Percentiles rank a stretch among this genome's conserved stretches.
Evolutionary conservation across 2,113 vertebrate species (phyloP).

Genomic region (Ia io): DNA sequence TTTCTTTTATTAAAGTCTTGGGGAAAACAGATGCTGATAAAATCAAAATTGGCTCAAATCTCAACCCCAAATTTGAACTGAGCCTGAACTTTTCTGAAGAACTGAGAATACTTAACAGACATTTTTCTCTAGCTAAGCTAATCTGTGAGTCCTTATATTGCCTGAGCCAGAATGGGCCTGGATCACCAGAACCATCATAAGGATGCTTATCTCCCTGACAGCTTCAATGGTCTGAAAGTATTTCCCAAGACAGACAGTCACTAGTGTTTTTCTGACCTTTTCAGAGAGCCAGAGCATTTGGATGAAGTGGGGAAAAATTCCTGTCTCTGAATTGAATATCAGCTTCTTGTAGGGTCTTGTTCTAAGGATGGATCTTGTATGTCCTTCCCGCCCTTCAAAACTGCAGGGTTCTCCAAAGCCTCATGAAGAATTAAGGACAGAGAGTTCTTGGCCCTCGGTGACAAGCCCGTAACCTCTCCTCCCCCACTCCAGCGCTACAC

Average conservation of each 20-base stretch:
- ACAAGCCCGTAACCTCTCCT: background rate
- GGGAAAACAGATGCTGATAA: constrained; percentile 34
- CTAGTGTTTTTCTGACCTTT: constrained; percentile 44
- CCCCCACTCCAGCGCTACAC: background rate
- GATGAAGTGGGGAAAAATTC: constrained; percentile 2
- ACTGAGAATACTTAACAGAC: background rate
- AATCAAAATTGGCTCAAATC: constrained; percentile 18
- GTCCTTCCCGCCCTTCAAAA: background rate
- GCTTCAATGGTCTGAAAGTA: background rate
- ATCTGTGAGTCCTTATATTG: background rate
- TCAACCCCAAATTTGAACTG: constrained; percentile 39
- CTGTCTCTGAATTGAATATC: background rate
- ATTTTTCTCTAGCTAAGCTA: background rate
- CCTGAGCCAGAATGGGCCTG: background rate
- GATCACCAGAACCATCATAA: constrained; percentile 3
- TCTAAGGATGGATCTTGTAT: background rate
- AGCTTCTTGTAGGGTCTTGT: background rate
- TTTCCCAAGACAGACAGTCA: background rate
- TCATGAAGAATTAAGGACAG: background rate
- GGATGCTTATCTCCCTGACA: constrained; percentile 32
- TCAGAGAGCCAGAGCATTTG: constrained; percentile 24
- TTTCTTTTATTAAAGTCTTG: constrained; percentile 22
- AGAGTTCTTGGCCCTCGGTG: background rate
- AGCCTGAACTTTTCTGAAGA: constrained; percentile 47
- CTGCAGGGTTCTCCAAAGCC: background rate